Conservation (phyloP, 2,888 invertebrate species). For the Mythimna lalbum region DNA sequence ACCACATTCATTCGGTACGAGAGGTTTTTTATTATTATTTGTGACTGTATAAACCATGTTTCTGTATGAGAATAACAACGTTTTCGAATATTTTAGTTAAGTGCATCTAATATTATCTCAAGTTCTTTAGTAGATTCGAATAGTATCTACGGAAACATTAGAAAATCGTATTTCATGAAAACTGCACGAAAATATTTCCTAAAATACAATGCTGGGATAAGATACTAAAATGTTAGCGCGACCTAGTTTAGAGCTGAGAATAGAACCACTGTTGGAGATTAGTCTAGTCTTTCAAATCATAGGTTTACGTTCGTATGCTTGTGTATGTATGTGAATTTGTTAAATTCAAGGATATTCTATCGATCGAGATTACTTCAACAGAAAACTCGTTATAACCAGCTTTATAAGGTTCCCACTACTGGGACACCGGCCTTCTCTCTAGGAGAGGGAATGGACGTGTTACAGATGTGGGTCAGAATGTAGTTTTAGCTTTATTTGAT, state of each 20-base stretch:
- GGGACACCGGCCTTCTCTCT: no score
- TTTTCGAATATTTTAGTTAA: no score
- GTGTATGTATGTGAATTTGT: background rate
- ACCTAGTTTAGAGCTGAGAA: constrained; percentile 49
- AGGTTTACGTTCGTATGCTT: background rate
- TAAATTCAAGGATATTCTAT: no score
- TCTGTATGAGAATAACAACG: background rate
- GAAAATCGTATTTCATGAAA: background rate
- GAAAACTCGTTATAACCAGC: background rate
- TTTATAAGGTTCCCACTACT: no score
- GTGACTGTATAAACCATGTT: background rate
- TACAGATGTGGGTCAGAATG: no score
- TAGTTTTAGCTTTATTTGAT: no score
- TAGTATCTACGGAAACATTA: background rate
- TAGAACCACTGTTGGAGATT: constrained; percentile 50
- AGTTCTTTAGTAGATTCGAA: background rate
- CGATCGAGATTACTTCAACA: background rate
- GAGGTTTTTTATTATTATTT: background rate
- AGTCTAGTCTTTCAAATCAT: constrained; percentile 19
- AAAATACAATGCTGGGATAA: constrained; percentile 35
- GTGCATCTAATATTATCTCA: background rate
- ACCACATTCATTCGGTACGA: background rate
- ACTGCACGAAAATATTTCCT: background rate
- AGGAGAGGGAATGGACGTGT: no score
- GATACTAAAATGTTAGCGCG: constrained; percentile 29